These are phyloP conservation scores for Nasonia vitripennis DNA, from an alignment of 1,140 invertebrate genomes.

Conservation along the genomic window DNA sequence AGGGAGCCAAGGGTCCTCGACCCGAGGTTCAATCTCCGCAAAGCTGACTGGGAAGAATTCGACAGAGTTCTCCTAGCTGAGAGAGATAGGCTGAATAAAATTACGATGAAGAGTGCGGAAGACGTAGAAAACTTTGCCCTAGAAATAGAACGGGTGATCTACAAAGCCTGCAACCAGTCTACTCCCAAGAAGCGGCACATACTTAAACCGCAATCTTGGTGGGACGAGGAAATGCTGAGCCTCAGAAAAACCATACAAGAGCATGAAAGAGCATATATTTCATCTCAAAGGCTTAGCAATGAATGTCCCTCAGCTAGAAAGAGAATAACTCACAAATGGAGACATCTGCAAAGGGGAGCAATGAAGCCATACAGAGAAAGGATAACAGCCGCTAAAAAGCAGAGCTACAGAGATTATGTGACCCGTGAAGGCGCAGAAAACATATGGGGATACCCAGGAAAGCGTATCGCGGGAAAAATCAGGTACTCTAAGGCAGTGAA, in stretches of 20 bases:
- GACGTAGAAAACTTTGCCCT: background rate
- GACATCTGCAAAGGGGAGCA: background rate
- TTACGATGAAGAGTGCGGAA: background rate
- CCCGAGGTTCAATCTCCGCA: background rate
- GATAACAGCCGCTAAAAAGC: background rate
- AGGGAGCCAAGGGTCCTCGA: background rate
- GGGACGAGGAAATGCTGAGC: background rate
- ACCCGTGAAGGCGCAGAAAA: background rate
- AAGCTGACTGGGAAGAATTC: constrained; percentile 2
- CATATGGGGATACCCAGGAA: constrained; percentile 15
- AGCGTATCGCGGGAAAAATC: background rate
- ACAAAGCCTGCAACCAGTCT: background rate
- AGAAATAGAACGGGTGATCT: too few relatives aligned
- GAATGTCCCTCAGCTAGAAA: background rate
- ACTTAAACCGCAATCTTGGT: background rate
- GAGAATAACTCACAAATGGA: background rate
- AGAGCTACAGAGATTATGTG: constrained; percentile 22
- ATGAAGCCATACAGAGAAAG: background rate
- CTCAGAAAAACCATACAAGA: background rate
- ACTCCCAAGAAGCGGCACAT: background rate
- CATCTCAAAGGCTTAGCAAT: background rate
- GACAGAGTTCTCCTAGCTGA: too few relatives aligned
- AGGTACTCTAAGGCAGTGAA: background rate
- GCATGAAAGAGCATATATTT: background rate
- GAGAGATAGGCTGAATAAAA: too few relatives aligned